phyloP scores from a whole-genome alignment of 2,888 invertebrate genomes.

The Sminthurinus aureus region DNA sequence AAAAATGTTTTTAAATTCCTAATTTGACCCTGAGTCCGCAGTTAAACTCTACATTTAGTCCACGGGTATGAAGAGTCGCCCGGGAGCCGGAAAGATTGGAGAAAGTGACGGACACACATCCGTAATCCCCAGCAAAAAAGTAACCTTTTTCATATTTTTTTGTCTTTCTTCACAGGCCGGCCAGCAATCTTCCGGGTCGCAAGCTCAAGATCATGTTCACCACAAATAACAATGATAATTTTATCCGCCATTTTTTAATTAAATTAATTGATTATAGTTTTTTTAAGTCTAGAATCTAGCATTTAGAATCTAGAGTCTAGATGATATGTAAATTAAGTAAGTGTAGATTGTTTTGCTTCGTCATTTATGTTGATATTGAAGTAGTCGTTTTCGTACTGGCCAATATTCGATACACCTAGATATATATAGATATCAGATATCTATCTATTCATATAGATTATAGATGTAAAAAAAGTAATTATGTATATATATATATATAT shows the following conservation, averaged over 20 bases:
- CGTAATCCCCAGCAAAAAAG: neutral
- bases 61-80: neutral
- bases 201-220: conserved; percentile 78
- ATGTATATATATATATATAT: neutral
- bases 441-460: neutral
- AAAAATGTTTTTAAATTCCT: neutral
- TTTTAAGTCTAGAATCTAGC: no score
- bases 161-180: conserved; percentile 69
- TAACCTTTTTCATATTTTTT: neutral
- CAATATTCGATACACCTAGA: conserved; percentile 20
- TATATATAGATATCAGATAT: no score
- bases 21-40: neutral
- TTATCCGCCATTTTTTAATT: conserved; percentile 35
- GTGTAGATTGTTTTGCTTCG: neutral
- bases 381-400: conserved; percentile 10
- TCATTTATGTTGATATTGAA: neutral
- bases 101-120: neutral
- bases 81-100: neutral
- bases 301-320: no score
- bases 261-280: conserved; percentile 5
- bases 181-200: conserved; percentile 76
- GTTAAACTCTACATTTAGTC: no score
- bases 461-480: neutral
- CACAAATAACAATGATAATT: conserved; percentile 48
- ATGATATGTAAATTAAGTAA: neutral